Evolutionary conservation across 2,888 invertebrate genomes (phyloP).

Genomic region (Meloe dianella): DNA sequence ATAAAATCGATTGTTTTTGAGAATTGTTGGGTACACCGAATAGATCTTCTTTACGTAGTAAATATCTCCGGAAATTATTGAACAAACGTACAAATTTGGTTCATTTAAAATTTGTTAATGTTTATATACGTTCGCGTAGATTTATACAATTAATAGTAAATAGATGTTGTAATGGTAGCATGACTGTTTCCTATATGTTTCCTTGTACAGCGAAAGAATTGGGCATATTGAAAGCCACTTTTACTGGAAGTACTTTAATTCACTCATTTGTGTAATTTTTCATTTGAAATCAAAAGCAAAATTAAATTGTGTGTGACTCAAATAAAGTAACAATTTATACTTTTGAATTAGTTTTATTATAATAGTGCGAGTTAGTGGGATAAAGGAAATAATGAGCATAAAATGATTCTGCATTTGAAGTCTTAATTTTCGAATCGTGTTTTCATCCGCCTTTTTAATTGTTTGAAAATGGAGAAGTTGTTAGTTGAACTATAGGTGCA

Average conservation of each 20-base stretch:
- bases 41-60: conserved; percentile 14
- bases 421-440: no score
- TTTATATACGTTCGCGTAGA: conserved; percentile 25
- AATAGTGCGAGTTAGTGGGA: neutral
- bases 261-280: conserved; percentile 13
- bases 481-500: no score
- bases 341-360: neutral
- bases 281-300: neutral
- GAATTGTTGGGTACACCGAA: conserved; percentile 24
- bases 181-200: conserved; percentile 22
- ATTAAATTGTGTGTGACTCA: neutral
- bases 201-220: conserved; percentile 24
- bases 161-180: conserved; percentile 15
- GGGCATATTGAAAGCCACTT: conserved; percentile 18
- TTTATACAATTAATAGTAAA: conserved; percentile 26
- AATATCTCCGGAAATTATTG: conserved; percentile 22
- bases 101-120: conserved; percentile 26
- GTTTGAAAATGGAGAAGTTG: no score
- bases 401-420: no score
- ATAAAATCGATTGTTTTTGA: conserved; percentile 19
- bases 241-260: conserved; percentile 19
- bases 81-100: conserved; percentile 21
- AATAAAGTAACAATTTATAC: neutral
- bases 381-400: no score
- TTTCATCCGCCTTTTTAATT: no score